Base-by-base conservation (phyloP, 2,797 vertebrate species). In the Apodemus agrarius region DNA sequence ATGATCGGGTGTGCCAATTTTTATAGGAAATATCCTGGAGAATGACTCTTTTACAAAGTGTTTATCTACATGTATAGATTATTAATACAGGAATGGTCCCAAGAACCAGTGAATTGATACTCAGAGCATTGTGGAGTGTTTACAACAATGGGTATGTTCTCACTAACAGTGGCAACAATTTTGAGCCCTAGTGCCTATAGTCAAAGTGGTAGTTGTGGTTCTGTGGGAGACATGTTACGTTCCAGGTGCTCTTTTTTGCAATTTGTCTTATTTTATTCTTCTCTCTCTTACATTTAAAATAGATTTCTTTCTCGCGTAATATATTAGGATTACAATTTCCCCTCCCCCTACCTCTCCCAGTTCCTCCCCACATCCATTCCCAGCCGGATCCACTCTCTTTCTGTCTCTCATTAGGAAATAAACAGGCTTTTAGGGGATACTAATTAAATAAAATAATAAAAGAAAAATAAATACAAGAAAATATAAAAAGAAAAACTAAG, bases 1-100 rank as follows among this genome's bases (percentile, higher is more conserved):
- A 93, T 90, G 24, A 10, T 16, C 8, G 52, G 29, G 59, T 87
- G 83, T 96, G 94, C 31, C 14, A 61, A 34, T 92, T 95, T 84
- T 59, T 89, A 65, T 37, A 67, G 13, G 9, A 21, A 5, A 52
- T 76, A 72, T 91, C n/a, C 37, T 61, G 80, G 57, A 85, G 22
- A 67, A 93, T 84, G 43, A 16, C 24, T 43, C 69, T 75, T 95
- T 90, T 29, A 94, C 63, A 79, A 84, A 95, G 6, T 65, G 10
- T 31, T 92, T 97, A 31, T 95, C 24, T 67, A 43, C 7, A 17
- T 21, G 17, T 75, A 85, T 24, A 82, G 72, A 90, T 40, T 76
- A 82, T 80, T 86, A 91, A 59, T 46, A 59, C 21, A 89, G n/a
- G 83, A 82, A 49, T n/a, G 31, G 46, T 34, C 16, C 49, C 34